phyloP scores from a whole-genome alignment of 2,888 invertebrate genomes.

The Sinohyriopsis cumingii region DNA sequence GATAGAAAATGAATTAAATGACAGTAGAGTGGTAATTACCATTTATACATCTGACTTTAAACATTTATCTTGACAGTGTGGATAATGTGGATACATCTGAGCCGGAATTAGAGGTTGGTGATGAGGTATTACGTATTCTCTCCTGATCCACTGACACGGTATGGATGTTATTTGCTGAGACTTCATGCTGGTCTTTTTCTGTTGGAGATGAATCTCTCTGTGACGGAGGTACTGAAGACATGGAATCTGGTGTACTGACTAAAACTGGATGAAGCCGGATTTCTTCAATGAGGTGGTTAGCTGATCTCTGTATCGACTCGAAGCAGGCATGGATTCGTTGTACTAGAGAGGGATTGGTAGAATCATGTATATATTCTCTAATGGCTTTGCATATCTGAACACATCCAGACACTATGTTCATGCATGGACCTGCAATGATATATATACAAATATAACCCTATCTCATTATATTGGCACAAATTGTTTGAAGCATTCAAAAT shows the following conservation, averaged over 20 bases:
- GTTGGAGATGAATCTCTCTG: too few species aligned
- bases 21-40: too few species aligned
- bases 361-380: slow-evolving; percentile 61
- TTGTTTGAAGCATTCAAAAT: too few species aligned
- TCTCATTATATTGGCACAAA: neutral
- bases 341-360: slow-evolving; percentile 22
- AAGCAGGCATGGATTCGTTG: slow-evolving; percentile 33
- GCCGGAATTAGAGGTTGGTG: slow-evolving; percentile 12
- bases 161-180: too few species aligned
- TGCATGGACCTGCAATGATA: slow-evolving; percentile 61
- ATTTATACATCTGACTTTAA: too few species aligned
- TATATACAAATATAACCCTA: neutral
- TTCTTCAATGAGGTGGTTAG: slow-evolving; percentile 28
- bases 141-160: too few species aligned
- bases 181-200: too few species aligned
- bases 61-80: slow-evolving; percentile 17
- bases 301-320: slow-evolving; percentile 26
- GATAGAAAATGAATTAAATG: too few species aligned
- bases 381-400: slow-evolving; percentile 66
- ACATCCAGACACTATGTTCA: slow-evolving; percentile 68
- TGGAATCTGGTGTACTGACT: too few species aligned
- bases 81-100: slow-evolving; percentile 19
- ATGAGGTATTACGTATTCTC: too few species aligned
- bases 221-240: too few species aligned
- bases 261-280: slow-evolving; percentile 8